Percentiles rank a stretch among this genome's conserved stretches.
Conservation (phyloP, 2,888 invertebrate species). For the Epiblema foenella region DNA sequence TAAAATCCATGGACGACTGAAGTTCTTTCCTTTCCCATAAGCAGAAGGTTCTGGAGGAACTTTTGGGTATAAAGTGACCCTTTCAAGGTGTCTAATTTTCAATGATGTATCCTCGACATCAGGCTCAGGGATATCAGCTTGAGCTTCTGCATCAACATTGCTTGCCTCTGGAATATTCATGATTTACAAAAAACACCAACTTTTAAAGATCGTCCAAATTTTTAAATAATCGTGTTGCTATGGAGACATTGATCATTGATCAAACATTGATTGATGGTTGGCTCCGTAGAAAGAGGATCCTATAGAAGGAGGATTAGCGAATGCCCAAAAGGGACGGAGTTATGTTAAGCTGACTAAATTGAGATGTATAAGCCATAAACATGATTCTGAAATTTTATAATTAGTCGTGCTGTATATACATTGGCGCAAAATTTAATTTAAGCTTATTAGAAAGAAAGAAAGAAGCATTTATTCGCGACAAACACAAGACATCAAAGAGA, state of each 20-base stretch:
- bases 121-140: slow-evolving; percentile 71
- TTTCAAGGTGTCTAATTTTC: slow-evolving; percentile 71
- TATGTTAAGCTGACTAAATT: too few species aligned
- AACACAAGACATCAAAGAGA: too few species aligned
- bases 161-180: slow-evolving; percentile 51
- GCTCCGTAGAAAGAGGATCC: not conserved
- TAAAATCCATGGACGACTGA: slow-evolving; percentile 76
- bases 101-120: slow-evolving; percentile 59
- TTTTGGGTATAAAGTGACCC: slow-evolving; percentile 72
- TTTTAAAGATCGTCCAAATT: slow-evolving; percentile 5
- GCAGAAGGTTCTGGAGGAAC: slow-evolving; percentile 73
- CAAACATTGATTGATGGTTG: too few species aligned
- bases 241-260: slow-evolving; percentile 12
- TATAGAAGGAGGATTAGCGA: too few species aligned
- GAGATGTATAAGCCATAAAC: too few species aligned
- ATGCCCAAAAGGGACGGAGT: too few species aligned
- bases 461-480: too few species aligned
- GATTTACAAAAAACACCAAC: not conserved
- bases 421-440: too few species aligned
- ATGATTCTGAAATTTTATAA: too few species aligned
- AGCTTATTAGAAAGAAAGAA: too few species aligned
- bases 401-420: too few species aligned
- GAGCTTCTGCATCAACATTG: slow-evolving; percentile 61
- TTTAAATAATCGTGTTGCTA: slow-evolving; percentile 23
- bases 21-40: slow-evolving; percentile 72